Evolutionary conservation across 2,113 vertebrate genomes (phyloP).

Genomic region (Daboia siamensis): DNA sequence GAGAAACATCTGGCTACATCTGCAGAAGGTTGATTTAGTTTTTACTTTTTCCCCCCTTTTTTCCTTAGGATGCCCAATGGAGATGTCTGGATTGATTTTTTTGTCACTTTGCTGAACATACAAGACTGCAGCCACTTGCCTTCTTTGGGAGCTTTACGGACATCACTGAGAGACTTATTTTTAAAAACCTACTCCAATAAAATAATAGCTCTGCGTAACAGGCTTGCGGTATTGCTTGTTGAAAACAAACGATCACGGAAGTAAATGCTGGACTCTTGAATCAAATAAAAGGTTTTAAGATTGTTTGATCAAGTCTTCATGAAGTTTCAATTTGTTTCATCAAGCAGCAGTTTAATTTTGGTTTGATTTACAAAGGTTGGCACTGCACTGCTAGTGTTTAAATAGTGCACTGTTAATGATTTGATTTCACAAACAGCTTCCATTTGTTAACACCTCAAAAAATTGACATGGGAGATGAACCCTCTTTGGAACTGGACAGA

Average conservation of each 20-base stretch:
- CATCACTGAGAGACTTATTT: slow-evolving; percentile 68
- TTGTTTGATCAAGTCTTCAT: background rate
- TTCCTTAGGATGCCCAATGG: slow-evolving; percentile 78
- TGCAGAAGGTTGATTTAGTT: background rate
- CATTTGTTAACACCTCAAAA: background rate
- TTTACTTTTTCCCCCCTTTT: background rate
- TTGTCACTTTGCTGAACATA: slow-evolving; percentile 84
- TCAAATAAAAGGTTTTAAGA: background rate
- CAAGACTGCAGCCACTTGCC: slow-evolving; percentile 71
- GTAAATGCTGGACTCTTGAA: slow-evolving; percentile 35
- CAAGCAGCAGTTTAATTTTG: too few species aligned
- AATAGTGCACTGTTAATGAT: background rate
- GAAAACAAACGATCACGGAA: slow-evolving; percentile 72
- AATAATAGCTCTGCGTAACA: slow-evolving; percentile 76
- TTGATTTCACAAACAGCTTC: background rate
- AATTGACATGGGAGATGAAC: too few species aligned
- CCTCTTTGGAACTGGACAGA: background rate
- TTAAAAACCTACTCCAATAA: slow-evolving; percentile 75
- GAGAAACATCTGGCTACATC: background rate
- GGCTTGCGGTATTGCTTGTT: slow-evolving; percentile 81
- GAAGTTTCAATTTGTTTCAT: background rate
- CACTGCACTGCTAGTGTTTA: background rate
- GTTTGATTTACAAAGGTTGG: background rate
- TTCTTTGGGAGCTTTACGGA: slow-evolving; percentile 67
- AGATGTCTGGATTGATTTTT: slow-evolving; percentile 86